Base-by-base conservation (phyloP, 2,113 vertebrate genomes). In the Elanus axillaris region DNA sequence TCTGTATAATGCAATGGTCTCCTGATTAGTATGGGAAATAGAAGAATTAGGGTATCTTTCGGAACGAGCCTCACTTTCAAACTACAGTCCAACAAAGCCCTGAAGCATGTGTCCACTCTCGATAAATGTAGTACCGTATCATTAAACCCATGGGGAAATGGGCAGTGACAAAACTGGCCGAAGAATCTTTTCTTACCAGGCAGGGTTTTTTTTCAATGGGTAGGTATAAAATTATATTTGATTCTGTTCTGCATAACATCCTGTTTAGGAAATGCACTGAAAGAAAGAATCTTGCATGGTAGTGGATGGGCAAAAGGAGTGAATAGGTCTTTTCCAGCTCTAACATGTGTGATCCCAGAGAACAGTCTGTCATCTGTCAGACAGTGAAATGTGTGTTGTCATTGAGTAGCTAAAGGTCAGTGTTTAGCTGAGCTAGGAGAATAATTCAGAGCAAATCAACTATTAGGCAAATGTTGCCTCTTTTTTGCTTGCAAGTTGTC, bases 391-490 rank as follows among this genome's bases (percentile, higher is more conserved):
- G 38, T 38, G 34, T 69, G 71, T 91, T 96, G 87, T 89, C 89
- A 91, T 91, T 96, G 90, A 91, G 74, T 86, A 92, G 76, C 67
- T 94, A 95, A 98, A 97, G 96, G 96, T 96, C 95, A 93, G 63
- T 48, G 84, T 96, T 97, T 93, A 94, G 95, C 95, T 96, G 93
- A 96, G 90, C 89, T 91, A 87, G 91, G 88, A 92, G 71, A 96
- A 96, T 93, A 97, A 95, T 95, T 97, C 90, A 92, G 71, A 96
- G 88, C 86, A 96, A 98, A 96, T 95, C 93, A 83, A 93, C 93
- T 95, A 86, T 94, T 91, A 97, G 81, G 91, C 77, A 96, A 97
- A 96, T 91, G 84, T 90, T 14, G 58, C 76, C 82, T 94, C 83
- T 76, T 86, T 90, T 95, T 81, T 91, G 95, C 90, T 94, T 95